These are phyloP conservation scores for Ptychodera flava DNA, from an alignment of 35 echinoderm and acorn worm species.

Conservation along the genomic window DNA sequence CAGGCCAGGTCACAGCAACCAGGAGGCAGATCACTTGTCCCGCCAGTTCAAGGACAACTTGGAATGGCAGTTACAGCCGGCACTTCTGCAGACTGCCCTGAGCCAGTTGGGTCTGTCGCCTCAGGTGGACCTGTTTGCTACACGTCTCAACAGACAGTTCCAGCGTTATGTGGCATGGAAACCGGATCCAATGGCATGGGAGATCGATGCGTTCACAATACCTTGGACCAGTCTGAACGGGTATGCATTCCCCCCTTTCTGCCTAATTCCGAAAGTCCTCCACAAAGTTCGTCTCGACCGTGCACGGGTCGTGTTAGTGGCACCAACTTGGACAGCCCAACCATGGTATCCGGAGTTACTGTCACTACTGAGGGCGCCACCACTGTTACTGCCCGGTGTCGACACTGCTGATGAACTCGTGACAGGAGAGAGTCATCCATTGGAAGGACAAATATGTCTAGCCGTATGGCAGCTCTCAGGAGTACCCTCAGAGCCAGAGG, in stretches of 20 bases:
- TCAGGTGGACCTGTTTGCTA: slow-evolving; percentile 20
- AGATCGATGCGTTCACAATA: slow-evolving; percentile 11
- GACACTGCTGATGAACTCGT: slow-evolving; percentile 23
- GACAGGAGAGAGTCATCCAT: slow-evolving; percentile 25
- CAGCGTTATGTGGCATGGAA: slow-evolving; percentile 13
- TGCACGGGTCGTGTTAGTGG: neutral
- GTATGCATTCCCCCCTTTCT: neutral
- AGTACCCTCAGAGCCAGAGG: neutral
- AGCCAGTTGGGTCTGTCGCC: neutral
- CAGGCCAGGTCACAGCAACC: slow-evolving; percentile 6
- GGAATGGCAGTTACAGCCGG: neutral
- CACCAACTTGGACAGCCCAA: slow-evolving; percentile 21
- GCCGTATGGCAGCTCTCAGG: slow-evolving; percentile 20
- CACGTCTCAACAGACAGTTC: neutral
- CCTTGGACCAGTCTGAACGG: neutral
- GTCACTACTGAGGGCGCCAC: neutral
- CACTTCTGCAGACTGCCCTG: neutral
- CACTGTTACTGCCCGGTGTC: neutral
- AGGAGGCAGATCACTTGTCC: slow-evolving; percentile 3
- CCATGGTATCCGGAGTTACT: slow-evolving; percentile 17
- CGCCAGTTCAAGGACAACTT: neutral
- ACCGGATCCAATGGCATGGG: neutral
- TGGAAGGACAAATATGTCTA: slow-evolving; percentile 20
- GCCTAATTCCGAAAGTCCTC: neutral
- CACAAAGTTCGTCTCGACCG: neutral